Percentiles rank a stretch among this genome's conserved stretches.
Evolutionary conservation across 2,113 vertebrate genomes (phyloP).

Genomic region (Macrotis lagotis): DNA sequence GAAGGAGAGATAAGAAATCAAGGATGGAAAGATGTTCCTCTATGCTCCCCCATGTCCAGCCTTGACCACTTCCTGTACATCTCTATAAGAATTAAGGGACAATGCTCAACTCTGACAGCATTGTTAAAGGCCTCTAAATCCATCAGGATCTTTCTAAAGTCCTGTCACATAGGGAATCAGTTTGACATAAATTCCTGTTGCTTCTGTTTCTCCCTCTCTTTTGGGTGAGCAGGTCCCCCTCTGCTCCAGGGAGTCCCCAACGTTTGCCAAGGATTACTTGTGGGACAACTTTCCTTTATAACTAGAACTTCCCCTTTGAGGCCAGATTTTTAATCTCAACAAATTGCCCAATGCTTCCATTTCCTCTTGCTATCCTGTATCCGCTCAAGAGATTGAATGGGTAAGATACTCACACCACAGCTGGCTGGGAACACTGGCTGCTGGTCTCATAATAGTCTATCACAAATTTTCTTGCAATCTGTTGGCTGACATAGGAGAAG

Average conservation of each 20-base stretch:
- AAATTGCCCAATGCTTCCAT: too few relatives aligned
- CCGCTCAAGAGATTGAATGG: fast-evolving
- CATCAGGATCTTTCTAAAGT: neutral
- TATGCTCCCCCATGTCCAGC: neutral
- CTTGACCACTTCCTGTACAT: neutral
- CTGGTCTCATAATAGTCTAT: conserved; percentile 81
- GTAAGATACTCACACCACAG: conserved; percentile 80
- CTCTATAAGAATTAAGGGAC: neutral
- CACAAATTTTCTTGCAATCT: conserved; percentile 72
- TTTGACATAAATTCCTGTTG: too few relatives aligned
- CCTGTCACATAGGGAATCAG: neutral
- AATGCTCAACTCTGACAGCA: neutral
- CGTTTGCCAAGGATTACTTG: neutral
- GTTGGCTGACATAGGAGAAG: conserved; percentile 69
- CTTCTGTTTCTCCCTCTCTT: neutral
- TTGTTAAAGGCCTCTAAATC: neutral
- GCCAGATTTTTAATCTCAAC: too few relatives aligned
- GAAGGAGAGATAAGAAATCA: neutral
- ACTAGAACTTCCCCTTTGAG: neutral
- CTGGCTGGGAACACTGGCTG: conserved; percentile 81
- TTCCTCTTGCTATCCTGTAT: neutral
- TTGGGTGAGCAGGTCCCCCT: neutral
- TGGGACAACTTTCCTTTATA: neutral
- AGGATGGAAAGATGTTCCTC: too few relatives aligned
- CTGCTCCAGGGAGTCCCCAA: neutral